A percentile compares a stretch with the other conserved stretches of the same genome.
Evolutionary conservation across 1,140 invertebrate species (phyloP).

Genomic region (Lasioglossum baleicum): DNA sequence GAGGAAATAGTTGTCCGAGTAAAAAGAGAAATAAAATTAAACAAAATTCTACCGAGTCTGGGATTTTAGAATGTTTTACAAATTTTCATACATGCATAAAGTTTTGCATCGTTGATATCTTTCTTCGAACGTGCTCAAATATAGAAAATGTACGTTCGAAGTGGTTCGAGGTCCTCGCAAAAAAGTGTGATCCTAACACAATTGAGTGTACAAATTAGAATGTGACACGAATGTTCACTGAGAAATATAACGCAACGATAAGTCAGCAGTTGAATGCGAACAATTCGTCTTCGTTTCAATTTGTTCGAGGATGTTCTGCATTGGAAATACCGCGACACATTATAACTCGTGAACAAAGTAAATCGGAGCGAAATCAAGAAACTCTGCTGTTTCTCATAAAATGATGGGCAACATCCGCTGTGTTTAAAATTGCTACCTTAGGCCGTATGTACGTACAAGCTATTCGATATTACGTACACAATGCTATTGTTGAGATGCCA

Average conservation of each 20-base stretch:
- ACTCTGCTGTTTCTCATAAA: not conserved
- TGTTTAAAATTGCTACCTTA: not conserved
- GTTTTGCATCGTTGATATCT: not conserved
- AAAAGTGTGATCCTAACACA: not conserved
- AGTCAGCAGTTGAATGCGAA: not conserved
- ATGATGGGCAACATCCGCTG: not conserved
- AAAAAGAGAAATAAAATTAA: too few relatives aligned
- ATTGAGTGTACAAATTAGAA: not conserved
- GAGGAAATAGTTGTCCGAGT: too few relatives aligned
- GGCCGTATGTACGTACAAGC: constrained; percentile 28
- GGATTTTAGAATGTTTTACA: too few relatives aligned
- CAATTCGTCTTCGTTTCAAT: too few relatives aligned
- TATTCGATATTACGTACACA: constrained; percentile 34
- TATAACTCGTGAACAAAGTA: not conserved
- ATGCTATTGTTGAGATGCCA: not conserved
- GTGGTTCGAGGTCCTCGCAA: not conserved
- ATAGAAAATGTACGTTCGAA: constrained; percentile 55
- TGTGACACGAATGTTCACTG: not conserved
- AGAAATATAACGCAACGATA: not conserved
- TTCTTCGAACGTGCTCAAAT: constrained; percentile 52
- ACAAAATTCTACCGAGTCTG: too few relatives aligned
- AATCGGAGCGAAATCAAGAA: not conserved
- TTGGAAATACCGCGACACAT: not conserved
- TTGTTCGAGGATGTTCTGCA: not conserved
- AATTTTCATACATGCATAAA: too few relatives aligned